Conservation (phyloP, 2,888 invertebrate genomes). For the Catocala fraxini region DNA sequence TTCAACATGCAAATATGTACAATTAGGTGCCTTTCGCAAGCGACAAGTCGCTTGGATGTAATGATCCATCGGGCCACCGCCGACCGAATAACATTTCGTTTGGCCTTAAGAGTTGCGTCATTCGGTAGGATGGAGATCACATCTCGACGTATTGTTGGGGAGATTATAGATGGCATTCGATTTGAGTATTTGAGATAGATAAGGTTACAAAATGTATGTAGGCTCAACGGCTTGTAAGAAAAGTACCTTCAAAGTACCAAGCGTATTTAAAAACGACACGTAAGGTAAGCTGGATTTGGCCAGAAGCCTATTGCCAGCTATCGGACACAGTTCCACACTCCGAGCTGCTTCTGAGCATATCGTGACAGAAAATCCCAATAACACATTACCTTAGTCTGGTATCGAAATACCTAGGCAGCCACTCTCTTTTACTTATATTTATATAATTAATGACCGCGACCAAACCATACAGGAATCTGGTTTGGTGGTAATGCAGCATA, state of each 20-base stretch:
- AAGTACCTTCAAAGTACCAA: background rate
- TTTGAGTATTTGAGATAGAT: slow-evolving; percentile 7
- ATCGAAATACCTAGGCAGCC: no score
- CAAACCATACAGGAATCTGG: no score
- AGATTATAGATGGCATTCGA: slow-evolving; percentile 30
- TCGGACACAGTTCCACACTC: no score
- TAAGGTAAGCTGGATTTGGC: no score
- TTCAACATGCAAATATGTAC: slow-evolving; percentile 50
- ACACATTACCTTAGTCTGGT: no score
- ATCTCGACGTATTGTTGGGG: slow-evolving; percentile 53
- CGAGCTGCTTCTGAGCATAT: no score
- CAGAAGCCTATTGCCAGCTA: no score
- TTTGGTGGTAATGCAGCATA: no score
- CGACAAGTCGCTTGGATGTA: slow-evolving; percentile 54
- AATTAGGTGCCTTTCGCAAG: slow-evolving; percentile 61
- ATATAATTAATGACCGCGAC: no score
- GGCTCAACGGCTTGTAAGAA: background rate
- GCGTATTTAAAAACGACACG: no score
- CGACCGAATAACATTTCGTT: slow-evolving; percentile 81
- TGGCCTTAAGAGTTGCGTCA: slow-evolving; percentile 77
- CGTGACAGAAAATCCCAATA: no score
- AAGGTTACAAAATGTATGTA: slow-evolving; percentile 1
- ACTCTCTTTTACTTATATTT: no score
- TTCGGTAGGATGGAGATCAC: slow-evolving; percentile 53
- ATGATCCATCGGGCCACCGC: slow-evolving; percentile 67